Conservation (phyloP, 2,888 invertebrate species). For the Lasius platythorax region DNA sequence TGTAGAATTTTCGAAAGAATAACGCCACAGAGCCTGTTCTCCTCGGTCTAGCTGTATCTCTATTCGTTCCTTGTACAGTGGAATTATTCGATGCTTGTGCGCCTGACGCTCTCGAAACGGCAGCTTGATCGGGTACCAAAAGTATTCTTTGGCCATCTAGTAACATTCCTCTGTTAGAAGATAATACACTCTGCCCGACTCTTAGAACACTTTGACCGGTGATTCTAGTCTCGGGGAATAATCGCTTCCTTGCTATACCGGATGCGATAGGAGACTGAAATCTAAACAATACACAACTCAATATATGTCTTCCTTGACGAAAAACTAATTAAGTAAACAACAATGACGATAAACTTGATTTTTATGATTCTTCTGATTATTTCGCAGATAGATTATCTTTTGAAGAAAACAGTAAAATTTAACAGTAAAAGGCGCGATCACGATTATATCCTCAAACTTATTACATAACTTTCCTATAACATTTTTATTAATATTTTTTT, state of each 20-base stretch:
- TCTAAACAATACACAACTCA: slow-evolving; percentile 79
- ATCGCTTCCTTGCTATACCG: slow-evolving; percentile 83
- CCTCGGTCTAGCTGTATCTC: slow-evolving; percentile 86
- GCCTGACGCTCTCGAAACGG: slow-evolving; percentile 63
- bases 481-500: background rate
- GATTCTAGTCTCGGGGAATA: slow-evolving; percentile 80
- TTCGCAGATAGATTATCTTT: background rate
- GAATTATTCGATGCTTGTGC: slow-evolving; percentile 50
- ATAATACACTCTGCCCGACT: slow-evolving; percentile 75
- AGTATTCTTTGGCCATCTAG: slow-evolving; percentile 74
- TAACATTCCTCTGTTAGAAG: slow-evolving; percentile 75
- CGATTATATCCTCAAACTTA: slow-evolving; percentile 1
- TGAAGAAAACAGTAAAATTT: background rate
- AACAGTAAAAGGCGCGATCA: background rate
- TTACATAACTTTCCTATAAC: background rate
- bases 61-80: slow-evolving; percentile 62
- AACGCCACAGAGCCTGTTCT: slow-evolving; percentile 90
- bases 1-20: slow-evolving; percentile 95
- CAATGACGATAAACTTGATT: background rate
- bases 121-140: slow-evolving; percentile 73
- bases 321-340: slow-evolving; percentile 2
- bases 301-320: background rate
- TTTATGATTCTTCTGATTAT: background rate
- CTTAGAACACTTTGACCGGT: slow-evolving; percentile 74
- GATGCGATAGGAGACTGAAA: slow-evolving; percentile 89